These are phyloP conservation scores for Diphyllodes magnificus DNA, from an alignment of 2,113 vertebrate species.

Conservation along the genomic window DNA sequence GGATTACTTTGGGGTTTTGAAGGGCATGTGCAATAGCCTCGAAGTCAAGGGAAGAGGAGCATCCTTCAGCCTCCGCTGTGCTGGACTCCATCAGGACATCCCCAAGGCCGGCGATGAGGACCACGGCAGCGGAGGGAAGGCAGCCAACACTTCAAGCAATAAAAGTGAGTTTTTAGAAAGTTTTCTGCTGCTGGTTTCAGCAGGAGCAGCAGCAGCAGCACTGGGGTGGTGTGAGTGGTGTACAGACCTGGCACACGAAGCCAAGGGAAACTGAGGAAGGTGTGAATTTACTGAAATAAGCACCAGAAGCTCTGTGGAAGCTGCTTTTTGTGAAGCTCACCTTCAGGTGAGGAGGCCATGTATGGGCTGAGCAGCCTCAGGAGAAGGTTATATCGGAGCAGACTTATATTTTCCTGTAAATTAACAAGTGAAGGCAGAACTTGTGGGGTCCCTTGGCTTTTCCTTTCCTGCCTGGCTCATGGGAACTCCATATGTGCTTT, in stretches of 20 bases:
- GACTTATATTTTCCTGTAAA: not conserved
- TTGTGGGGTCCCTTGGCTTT: not conserved
- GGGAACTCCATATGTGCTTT: not conserved
- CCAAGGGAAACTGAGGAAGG: not conserved
- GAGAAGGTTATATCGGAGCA: not conserved
- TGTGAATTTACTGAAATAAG: not conserved
- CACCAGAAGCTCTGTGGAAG: not conserved
- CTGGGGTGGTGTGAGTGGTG: not conserved
- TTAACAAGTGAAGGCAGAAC: not conserved
- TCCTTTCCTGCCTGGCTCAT: not conserved
- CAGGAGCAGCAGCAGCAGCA: not conserved
- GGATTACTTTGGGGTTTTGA: not conserved
- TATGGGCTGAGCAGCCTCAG: not conserved
- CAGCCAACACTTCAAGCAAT: not conserved
- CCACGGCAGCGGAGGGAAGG: not conserved
- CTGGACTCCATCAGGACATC: not conserved
- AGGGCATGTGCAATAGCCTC: not conserved
- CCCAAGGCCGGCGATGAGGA: rapidly evolving
- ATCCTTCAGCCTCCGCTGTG: not conserved
- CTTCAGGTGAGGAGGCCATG: not conserved
- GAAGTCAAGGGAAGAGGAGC: not conserved
- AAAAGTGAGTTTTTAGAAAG: not conserved
- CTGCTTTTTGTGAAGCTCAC: not conserved
- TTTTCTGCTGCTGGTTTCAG: not conserved
- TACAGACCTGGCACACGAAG: not conserved